Evolutionary conservation across 2,888 invertebrate species (phyloP).

Genomic region (Cataglyphis altisquamis): DNA sequence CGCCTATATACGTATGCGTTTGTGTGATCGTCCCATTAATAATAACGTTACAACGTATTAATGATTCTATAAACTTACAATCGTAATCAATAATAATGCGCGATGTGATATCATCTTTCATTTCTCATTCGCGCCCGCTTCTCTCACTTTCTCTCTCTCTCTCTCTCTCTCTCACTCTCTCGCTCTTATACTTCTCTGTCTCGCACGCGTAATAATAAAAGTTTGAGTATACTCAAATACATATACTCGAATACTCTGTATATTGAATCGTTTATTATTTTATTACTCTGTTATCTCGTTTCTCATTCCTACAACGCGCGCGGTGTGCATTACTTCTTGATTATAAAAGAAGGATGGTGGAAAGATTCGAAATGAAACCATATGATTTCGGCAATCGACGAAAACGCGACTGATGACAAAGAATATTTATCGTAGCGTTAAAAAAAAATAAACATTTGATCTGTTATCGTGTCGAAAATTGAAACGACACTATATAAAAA

Average conservation of each 20-base stretch:
- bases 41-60: slow-evolving; percentile 79
- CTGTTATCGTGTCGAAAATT: neutral
- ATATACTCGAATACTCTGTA: slow-evolving; percentile 69
- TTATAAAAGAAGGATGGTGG: slow-evolving; percentile 24
- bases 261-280: slow-evolving; percentile 71
- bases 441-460: neutral
- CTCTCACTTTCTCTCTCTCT: slow-evolving; percentile 34
- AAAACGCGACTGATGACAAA: neutral
- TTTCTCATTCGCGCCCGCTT: slow-evolving; percentile 37
- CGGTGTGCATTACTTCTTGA: slow-evolving; percentile 17
- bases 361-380: slow-evolving; percentile 13
- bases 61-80: slow-evolving; percentile 78
- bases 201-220: slow-evolving; percentile 13
- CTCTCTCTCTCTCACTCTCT: slow-evolving; percentile 9
- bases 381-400: neutral
- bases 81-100: slow-evolving; percentile 76
- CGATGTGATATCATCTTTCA: slow-evolving; percentile 72
- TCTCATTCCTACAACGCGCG: slow-evolving; percentile 29
- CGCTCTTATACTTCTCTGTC: neutral
- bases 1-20: neutral
- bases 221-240: slow-evolving; percentile 61
- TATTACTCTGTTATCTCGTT: slow-evolving; percentile 19
- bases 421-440: neutral
- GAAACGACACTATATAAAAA: neutral
- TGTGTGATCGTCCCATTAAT: slow-evolving; percentile 74